A percentile compares a stretch with the other conserved stretches of the same genome.
phyloP scores from a whole-genome alignment of 92 coral and sea anemone genomes.

The Ricordea florida region DNA sequence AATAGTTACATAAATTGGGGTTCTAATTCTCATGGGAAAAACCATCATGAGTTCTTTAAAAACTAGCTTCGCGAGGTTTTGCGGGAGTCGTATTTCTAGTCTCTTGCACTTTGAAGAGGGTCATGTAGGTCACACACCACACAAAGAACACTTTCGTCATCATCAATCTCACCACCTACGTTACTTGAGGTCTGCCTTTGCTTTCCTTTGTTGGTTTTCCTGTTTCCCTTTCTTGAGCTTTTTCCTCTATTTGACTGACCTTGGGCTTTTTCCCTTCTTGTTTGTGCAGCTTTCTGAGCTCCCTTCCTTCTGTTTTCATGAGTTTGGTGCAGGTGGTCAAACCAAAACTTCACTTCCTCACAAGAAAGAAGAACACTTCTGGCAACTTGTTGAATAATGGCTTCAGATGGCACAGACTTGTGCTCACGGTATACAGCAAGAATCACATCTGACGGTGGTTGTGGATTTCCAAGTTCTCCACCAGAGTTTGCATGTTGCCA shows the following conservation, averaged over 20 bases:
- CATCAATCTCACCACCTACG: conserved; percentile 1
- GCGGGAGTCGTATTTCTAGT: no score
- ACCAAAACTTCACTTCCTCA: conserved; percentile 49
- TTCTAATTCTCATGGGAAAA: no score
- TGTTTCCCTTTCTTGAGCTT: not conserved
- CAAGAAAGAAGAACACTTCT: conserved; percentile 40
- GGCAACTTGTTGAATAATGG: conserved; percentile 27
- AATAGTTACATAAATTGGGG: no score
- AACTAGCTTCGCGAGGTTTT: no score
- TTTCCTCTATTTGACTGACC: not conserved
- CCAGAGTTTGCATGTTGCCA: conserved; percentile 48
- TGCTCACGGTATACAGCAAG: conserved; percentile 40
- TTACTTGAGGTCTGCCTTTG: conserved; percentile 10
- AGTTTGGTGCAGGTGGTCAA: conserved; percentile 45
- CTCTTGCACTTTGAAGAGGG: conserved; percentile 14
- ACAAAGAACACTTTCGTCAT: conserved; percentile 25
- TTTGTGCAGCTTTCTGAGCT: conserved; percentile 49
- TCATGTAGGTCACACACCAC: conserved; percentile 25
- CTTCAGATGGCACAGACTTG: conserved; percentile 22
- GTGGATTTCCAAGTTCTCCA: conserved; percentile 43
- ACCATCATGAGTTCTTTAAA: no score
- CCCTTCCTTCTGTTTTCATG: conserved; percentile 50
- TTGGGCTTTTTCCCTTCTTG: conserved; percentile 41
- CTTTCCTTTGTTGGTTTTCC: not conserved
- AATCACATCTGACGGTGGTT: conserved; percentile 55